Conservation (phyloP, 2,888 invertebrate genomes). For the Drosophila ustulata region DNA sequence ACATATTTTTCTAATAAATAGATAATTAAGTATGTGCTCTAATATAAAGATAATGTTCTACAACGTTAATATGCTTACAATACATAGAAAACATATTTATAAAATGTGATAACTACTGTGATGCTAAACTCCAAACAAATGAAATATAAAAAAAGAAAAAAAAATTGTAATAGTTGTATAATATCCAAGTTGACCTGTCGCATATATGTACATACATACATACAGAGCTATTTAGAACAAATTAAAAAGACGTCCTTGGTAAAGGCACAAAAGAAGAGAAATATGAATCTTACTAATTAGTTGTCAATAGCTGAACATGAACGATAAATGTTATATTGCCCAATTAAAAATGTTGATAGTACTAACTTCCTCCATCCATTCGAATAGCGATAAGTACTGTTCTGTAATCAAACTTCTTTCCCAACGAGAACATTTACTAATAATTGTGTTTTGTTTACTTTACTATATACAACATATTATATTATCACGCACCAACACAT, state of each 20-base stretch:
- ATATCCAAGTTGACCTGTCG: slow-evolving; percentile 47
- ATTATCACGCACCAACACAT: slow-evolving; percentile 45
- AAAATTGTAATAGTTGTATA: slow-evolving; percentile 28
- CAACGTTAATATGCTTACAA: slow-evolving; percentile 4
- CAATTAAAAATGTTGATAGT: slow-evolving; percentile 39
- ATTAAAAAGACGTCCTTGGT: too few relatives aligned
- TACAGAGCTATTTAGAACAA: not conserved
- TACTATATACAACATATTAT: slow-evolving; percentile 19
- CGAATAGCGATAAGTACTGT: slow-evolving; percentile 32
- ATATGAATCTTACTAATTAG: too few relatives aligned
- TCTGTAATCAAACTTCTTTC: slow-evolving; percentile 30
- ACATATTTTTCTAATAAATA: not conserved
- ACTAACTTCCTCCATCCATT: slow-evolving; percentile 37
- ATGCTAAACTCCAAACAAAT: slow-evolving; percentile 8
- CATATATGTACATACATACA: slow-evolving; percentile 33
- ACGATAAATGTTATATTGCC: slow-evolving; percentile 54
- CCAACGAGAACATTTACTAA: slow-evolving; percentile 46
- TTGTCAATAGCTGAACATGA: not conserved
- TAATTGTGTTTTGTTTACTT: slow-evolving; percentile 50
- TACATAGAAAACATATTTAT: slow-evolving; percentile 4
- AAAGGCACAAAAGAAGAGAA: too few relatives aligned
- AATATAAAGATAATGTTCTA: slow-evolving; percentile 1
- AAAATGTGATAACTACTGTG: slow-evolving; percentile 28
- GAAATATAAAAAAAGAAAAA: not conserved
- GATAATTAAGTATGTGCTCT: slow-evolving; percentile 3